Evolutionary conservation across 2,797 vertebrate species (phyloP).

Genomic region (Aplochiton taeniatus): DNA sequence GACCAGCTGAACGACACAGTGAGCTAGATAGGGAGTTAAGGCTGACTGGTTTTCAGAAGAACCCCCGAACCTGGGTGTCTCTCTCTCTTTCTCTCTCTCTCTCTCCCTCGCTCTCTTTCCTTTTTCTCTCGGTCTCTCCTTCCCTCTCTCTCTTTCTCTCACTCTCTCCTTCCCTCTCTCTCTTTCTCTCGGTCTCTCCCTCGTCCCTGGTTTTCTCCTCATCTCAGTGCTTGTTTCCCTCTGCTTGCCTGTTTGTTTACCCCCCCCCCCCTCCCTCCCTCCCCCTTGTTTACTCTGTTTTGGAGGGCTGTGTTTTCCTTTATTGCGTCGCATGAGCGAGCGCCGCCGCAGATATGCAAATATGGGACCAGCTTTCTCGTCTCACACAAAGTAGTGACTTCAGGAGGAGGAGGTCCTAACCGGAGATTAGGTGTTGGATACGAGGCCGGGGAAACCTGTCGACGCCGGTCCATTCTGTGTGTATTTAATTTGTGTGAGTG

Average conservation of each 20-base stretch:
- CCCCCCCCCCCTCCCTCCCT: too few relatives aligned
- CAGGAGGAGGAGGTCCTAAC: conserved; percentile 38
- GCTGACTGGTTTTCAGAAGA: too few relatives aligned
- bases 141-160: conserved; percentile 38
- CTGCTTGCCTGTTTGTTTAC: conserved; percentile 9
- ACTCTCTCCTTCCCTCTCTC: conserved; percentile 35
- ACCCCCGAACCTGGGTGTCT: too few relatives aligned
- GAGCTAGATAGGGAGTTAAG: too few relatives aligned
- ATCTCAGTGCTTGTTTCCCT: conserved; percentile 51
- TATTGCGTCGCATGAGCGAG: conserved; percentile 52
- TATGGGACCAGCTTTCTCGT: conserved; percentile 56
- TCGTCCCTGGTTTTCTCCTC: conserved; percentile 33
- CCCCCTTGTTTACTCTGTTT: conserved; percentile 62
- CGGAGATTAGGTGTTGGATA: conserved; percentile 30
- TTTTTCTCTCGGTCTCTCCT: neutral
- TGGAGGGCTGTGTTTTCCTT: conserved; percentile 46
- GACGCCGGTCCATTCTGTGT: neutral
- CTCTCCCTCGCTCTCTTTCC: neutral
- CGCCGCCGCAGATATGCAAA: conserved; percentile 58
- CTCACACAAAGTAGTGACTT: conserved; percentile 37
- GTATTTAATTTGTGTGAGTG: neutral
- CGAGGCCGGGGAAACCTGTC: neutral
- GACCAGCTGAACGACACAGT: too few relatives aligned
- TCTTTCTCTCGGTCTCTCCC: conserved; percentile 27
- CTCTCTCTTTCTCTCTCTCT: neutral